Evolutionary conservation across 2,797 vertebrate species (phyloP).

Genomic region (Chloroceryle inda): DNA sequence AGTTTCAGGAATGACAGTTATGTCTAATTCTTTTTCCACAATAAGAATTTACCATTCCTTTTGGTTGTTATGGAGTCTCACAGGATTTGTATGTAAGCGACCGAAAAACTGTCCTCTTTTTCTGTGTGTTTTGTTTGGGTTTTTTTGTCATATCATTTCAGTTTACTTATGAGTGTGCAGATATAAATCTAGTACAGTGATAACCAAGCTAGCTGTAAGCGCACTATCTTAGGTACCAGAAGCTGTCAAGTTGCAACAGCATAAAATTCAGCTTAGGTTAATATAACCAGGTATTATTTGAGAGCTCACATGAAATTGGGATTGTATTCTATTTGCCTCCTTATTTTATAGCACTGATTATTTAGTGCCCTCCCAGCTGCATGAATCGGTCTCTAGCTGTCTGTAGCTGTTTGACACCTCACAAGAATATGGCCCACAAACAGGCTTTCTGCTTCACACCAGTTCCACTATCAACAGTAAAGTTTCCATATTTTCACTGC

Average conservation of each 20-base stretch:
- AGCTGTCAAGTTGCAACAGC: neutral
- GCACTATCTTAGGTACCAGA: neutral
- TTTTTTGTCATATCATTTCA: neutral
- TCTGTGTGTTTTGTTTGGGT: neutral
- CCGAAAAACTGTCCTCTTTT: neutral
- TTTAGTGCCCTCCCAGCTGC: neutral
- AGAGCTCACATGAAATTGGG: neutral
- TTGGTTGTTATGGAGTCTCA: neutral
- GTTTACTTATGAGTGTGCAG: neutral
- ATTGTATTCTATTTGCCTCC: neutral
- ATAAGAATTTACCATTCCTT: neutral
- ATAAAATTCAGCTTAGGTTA: neutral
- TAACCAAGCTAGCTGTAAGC: neutral
- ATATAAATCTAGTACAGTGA: neutral
- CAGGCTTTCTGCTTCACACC: neutral
- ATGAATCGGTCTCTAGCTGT: neutral
- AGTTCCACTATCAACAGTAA: neutral
- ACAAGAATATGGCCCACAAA: neutral
- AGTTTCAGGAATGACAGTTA: neutral
- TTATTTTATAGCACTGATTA: neutral
- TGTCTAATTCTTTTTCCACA: neutral
- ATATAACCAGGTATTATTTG: neutral
- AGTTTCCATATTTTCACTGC: neutral
- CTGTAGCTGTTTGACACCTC: neutral
- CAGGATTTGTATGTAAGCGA: neutral